Evolutionary conservation across 2,113 vertebrate species (phyloP), one percentile per base, ranked within the genome.

Genomic region (Hymenochirus boettgeri): DNA sequence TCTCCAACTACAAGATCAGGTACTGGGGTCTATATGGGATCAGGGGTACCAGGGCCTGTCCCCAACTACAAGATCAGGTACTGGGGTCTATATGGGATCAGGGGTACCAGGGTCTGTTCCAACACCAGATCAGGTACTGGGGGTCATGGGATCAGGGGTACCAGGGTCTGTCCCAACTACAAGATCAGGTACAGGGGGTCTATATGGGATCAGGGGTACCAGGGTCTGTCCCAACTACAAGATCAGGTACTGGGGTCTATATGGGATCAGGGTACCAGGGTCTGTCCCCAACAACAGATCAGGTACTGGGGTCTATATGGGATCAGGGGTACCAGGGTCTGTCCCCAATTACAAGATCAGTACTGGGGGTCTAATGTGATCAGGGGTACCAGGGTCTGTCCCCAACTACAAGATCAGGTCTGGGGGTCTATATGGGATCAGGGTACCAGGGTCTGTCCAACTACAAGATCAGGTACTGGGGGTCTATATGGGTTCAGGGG

Each of bases 281-380:
- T 29, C 77, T 96, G 70, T 82, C 90, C n/a, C 78, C 88, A 96
- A 81, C 92, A 94, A 77, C 89, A 96, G 80, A 94, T 93, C 0
- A 93, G 93, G 55, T 76, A 88, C 76, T 95, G 92, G 74, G 97
- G 96, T 92, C 93, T 5, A n/a, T n/a, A n/a, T n/a, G n/a, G n/a
- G n/a, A n/a, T n/a, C n/a, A n/a, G n/a, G n/a, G n/a, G n/a, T n/a
- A n/a, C 95, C 98, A 77, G 96, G 95, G 94, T 95, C 90, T 67
- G 96, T 96, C 81, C 95, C 97, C 31, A 92, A 98, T 77, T 95
- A 94, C 65, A 95, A 90, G 83, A 97, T 95, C 0, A 93, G 96
- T 95, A 96, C 3, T 93, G 96, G 64, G 93, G 93, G 4, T 85
- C 93, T 69, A n/a, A n/a, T n/a, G n/a, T n/a, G n/a, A n/a, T n/a